Conservation (phyloP, 2,888 invertebrate genomes). For the Phortica okadai region DNA sequence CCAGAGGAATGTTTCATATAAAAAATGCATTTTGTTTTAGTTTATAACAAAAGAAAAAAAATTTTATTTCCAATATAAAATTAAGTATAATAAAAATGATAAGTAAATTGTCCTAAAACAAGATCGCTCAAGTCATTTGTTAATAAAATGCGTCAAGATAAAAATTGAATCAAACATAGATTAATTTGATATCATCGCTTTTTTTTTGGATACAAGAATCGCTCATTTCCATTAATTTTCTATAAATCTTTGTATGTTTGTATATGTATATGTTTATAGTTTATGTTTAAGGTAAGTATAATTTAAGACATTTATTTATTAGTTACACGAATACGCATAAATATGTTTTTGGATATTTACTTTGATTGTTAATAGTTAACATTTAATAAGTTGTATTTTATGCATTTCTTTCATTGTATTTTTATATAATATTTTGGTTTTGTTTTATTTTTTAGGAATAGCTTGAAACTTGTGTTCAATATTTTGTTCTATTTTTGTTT, state of each 20-base stretch:
- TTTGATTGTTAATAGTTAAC: slow-evolving; percentile 25
- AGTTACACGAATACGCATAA: slow-evolving; percentile 52
- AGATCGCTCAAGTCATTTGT: slow-evolving; percentile 1
- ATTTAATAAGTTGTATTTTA: not conserved
- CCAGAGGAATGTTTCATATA: too few species aligned
- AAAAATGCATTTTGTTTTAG: not conserved
- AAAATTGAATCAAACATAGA: not conserved
- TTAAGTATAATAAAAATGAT: not conserved
- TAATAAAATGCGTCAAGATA: not conserved
- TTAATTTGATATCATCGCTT: not conserved
- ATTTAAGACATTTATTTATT: slow-evolving; percentile 19
- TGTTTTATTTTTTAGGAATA: not conserved
- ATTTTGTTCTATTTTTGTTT: not conserved
- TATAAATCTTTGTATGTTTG: slow-evolving; percentile 54
- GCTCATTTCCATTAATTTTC: not conserved
- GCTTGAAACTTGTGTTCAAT: not conserved
- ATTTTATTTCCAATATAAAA: slow-evolving; percentile 5
- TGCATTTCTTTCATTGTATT: slow-evolving; percentile 2
- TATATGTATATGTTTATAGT: slow-evolving; percentile 43
- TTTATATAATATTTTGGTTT: not conserved
- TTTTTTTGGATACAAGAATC: slow-evolving; percentile 16
- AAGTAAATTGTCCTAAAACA: slow-evolving; percentile 1
- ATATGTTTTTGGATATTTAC: slow-evolving; percentile 50
- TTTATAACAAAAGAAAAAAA: slow-evolving; percentile 26
- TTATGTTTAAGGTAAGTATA: not conserved